Evolutionary conservation across 2,113 vertebrate species (phyloP).

Genomic region (Herpailurus yagouaroundi): DNA sequence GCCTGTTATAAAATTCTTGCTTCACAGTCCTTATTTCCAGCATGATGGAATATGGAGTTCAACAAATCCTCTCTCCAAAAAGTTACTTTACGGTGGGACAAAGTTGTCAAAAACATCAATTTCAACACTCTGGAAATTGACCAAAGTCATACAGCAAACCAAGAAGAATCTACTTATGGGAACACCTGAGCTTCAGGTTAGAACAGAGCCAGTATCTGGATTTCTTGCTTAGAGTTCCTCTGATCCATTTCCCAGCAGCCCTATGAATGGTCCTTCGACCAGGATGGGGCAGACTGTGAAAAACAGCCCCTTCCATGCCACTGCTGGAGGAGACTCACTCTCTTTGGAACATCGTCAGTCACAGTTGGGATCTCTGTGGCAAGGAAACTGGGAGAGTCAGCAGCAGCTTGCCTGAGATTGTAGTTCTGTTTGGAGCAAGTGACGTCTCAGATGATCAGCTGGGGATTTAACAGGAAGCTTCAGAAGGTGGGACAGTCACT

Average conservation of each 20-base stretch:
- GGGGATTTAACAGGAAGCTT: not conserved
- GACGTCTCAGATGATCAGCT: not conserved
- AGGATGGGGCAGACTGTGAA: too few species aligned
- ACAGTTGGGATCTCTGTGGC: not conserved
- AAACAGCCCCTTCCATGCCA: fast-evolving
- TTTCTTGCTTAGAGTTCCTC: fast-evolving
- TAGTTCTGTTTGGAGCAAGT: not conserved
- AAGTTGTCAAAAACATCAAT: not conserved
- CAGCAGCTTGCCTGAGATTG: too few species aligned
- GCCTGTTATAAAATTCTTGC: not conserved
- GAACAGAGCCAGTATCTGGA: fast-evolving
- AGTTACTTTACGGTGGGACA: not conserved
- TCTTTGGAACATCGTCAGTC: fast-evolving
- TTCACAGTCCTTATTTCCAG: not conserved
- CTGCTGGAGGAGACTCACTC: too few species aligned
- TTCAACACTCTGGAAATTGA: not conserved
- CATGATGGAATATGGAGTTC: not conserved
- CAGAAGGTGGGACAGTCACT: not conserved
- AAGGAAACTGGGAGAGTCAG: too few species aligned
- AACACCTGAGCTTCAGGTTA: fast-evolving
- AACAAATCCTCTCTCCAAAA: not conserved
- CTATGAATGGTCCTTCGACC: fast-evolving
- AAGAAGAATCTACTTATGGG: not conserved
- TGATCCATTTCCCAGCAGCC: not conserved
- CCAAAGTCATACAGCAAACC: not conserved